Base-by-base conservation (phyloP, 2,797 vertebrate genomes). In the Lepilemur septentrionalis region DNA sequence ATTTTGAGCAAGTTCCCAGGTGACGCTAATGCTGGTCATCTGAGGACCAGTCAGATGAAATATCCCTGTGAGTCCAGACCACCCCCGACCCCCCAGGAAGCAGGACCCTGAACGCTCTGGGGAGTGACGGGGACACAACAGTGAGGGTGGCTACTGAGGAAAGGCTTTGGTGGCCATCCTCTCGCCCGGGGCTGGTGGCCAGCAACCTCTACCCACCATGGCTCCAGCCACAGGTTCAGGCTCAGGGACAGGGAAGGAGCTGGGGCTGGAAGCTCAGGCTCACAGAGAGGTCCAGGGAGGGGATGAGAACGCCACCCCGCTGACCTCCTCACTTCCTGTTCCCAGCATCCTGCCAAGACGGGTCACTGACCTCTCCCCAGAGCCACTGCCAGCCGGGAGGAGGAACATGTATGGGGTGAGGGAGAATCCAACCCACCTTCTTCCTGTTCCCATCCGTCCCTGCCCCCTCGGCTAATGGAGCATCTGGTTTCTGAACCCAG, bases 241-340 rank as follows among this genome's bases (percentile, higher is more conserved):
- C 41, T 73, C 0, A 6, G 38, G 73, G 61, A 82, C 7, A 18
- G 4, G 5, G 41, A 86, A 32, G 72, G 69, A 15, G 46, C 52
- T 3, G 9, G 78, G 50, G 10, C 2, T 43, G 69, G 76, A 72
- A 59, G 72, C 43, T 48, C 72, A 7, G 61, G 78, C 75, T 50
- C 72, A 14, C 0, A 3, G 88, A 20, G 3, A 52, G 79, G 6
- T 67, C 12, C 0, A 6, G 63, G 82, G 20, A 61, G 72, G 91
- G 93, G 70, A 22, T 86, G 92, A 70, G 95, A 94, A 96, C 15
- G 1, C 69, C 79, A 84, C 97, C 82, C 91, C 2, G 41, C 72
- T 67, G 96, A 97, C 96, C 93, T 95, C 89, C 46, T 32, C 15
- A 79, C 65, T 97, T 98, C 97, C 97, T 89, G 96, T 97, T 97